Base-by-base conservation (phyloP, 35 echinoderm and acorn worm genomes). In the Heliocidaris tuberculata region DNA sequence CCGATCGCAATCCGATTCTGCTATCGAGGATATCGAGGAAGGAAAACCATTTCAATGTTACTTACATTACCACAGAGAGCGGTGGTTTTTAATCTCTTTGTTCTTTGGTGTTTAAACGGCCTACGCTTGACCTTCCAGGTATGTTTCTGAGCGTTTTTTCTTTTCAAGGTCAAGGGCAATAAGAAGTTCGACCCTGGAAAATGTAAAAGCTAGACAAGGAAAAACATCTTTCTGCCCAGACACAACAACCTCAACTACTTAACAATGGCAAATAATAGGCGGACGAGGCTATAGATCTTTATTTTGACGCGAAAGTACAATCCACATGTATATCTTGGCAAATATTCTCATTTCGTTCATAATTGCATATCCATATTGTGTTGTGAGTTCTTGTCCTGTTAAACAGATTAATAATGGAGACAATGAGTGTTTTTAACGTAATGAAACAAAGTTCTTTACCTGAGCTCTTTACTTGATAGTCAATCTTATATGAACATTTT, bases 11-110 rank as follows among this genome's bases (percentile, higher is more conserved):
- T 78, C 65, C 65, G 65, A 78, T 78, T 78, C 65, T 78, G 65
- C 21, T 78, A 78, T 78, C 65, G 65, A 78, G 65, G 65, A 78
- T 78, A 19, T 24, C 65, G 65, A 78, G 65, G 65, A 78, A 78
- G 65, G 65, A 78, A 78, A 78, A 78, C 65, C 65, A 78, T 27
- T 78, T 78, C 65, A 78, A 78, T 78, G 65, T 78, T 78, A 78
- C 65, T 78, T 78, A 78, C 65, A 78, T 78, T 78, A 78, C 15
- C 65, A 8, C 65, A 5, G 27, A 78, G 3, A 78, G 27, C 17
- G 19, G 19, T 27, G 65, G 21, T 21, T 78, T 78, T 78, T 78
- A 78, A 78, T 78, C 65, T 27, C 65, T 78, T 78, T 78, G 65
- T 78, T 78, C 65, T 78, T n/a, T 78, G 65, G 7, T 78, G 65